Percentiles rank a stretch among this genome's conserved stretches.
Conservation (phyloP, 2,888 invertebrate genomes). For the Hipparchia sbordonii region DNA sequence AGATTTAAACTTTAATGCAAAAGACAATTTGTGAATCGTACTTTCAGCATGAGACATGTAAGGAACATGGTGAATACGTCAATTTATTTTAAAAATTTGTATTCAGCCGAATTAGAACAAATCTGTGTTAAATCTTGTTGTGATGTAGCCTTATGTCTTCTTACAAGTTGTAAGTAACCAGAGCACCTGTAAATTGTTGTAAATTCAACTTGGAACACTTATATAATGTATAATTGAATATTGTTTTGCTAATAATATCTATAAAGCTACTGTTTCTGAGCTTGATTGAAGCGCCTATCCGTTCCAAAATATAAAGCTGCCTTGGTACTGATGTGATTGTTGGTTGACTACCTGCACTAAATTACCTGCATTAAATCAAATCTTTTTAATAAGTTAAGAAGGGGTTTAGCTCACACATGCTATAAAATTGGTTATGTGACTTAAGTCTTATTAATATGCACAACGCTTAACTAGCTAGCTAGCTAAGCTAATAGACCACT, state of each 20-base stretch:
- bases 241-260: constrained; percentile 35
- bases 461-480: no score
- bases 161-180: constrained; percentile 43
- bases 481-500: no score
- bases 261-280: constrained; percentile 23
- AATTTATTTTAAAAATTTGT: not conserved
- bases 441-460: no score
- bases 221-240: constrained; percentile 24
- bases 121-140: not conserved
- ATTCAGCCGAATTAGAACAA: not conserved
- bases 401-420: no score
- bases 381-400: no score
- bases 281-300: constrained; percentile 43
- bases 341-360: constrained; percentile 18
- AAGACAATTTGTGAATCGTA: no score
- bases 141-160: constrained; percentile 4
- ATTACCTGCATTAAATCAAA: no score
- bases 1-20: no score
- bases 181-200: constrained; percentile 53
- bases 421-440: no score
- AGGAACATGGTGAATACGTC: not conserved
- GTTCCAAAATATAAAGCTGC: constrained; percentile 24
- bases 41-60: no score
- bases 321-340: no score
- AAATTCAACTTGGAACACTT: constrained; percentile 46